Percentiles rank a stretch among this genome's conserved stretches.
Conservation (phyloP, 2,113 vertebrate genomes). For the Zosterops hypoxanthus region DNA sequence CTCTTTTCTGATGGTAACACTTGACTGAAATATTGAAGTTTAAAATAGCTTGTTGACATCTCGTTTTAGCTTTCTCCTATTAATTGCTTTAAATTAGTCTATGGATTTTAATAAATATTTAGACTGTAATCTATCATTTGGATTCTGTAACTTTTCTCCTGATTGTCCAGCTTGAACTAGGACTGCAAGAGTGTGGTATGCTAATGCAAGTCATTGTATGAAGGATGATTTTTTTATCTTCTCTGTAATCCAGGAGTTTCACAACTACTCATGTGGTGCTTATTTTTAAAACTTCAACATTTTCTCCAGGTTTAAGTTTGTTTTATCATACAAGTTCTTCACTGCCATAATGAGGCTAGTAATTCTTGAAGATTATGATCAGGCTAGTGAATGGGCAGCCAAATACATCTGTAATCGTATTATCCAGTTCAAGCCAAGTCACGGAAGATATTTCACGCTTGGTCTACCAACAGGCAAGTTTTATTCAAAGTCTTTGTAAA, state of each 20-base stretch:
- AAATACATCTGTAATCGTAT: conserved; percentile 97
- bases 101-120: background rate
- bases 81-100: background rate
- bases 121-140: background rate
- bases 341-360: conserved; percentile 88
- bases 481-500: background rate
- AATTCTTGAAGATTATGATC: conserved; percentile 93
- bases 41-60: background rate
- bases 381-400: conserved; percentile 96
- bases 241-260: background rate
- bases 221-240: background rate
- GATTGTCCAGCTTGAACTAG: background rate
- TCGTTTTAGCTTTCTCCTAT: background rate
- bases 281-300: background rate
- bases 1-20: background rate
- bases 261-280: background rate
- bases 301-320: conserved; percentile 59
- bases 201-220: background rate
- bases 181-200: background rate
- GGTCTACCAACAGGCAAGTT: conserved; percentile 92
- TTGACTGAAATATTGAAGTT: background rate
- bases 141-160: background rate
- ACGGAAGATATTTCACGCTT: conserved; percentile 88
- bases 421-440: conserved; percentile 87
- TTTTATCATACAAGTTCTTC: background rate